Conservation (phyloP, 2,113 vertebrate genomes). For the Microtus montanus region DNA sequence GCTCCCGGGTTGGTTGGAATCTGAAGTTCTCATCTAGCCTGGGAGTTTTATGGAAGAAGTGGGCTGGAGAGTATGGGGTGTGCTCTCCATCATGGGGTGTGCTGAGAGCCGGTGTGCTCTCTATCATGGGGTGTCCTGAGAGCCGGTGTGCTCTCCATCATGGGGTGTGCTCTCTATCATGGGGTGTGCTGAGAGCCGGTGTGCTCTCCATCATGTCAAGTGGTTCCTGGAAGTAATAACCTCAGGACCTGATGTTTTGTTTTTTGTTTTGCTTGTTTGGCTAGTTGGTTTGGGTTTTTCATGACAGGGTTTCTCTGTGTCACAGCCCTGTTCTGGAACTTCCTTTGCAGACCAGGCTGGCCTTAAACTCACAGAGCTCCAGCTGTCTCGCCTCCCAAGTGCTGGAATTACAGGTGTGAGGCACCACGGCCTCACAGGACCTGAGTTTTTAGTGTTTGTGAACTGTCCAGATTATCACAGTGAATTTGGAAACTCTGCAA, state of each 20-base stretch:
- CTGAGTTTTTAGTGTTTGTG: background rate
- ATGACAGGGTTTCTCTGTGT: background rate
- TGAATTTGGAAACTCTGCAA: slow-evolving; percentile 32
- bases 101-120: background rate
- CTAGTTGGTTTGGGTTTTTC: background rate
- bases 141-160: background rate
- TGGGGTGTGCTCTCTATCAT: background rate
- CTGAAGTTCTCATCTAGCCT: background rate
- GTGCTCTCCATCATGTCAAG: background rate
- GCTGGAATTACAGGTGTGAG: background rate
- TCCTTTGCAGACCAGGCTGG: background rate
- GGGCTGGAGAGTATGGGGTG: too few relatives aligned
- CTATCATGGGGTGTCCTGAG: background rate
- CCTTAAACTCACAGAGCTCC: background rate
- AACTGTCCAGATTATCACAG: background rate
- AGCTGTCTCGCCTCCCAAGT: background rate
- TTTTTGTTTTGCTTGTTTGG: background rate
- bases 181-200: background rate
- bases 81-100: too few relatives aligned
- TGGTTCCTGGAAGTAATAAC: slow-evolving; percentile 2
- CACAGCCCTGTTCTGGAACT: background rate
- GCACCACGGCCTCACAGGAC: background rate
- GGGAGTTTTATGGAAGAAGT: background rate
- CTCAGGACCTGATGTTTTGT: background rate
- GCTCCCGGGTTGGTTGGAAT: background rate